phyloP scores from a whole-genome alignment of 2,888 invertebrate species.

The Andrena bicolor region DNA sequence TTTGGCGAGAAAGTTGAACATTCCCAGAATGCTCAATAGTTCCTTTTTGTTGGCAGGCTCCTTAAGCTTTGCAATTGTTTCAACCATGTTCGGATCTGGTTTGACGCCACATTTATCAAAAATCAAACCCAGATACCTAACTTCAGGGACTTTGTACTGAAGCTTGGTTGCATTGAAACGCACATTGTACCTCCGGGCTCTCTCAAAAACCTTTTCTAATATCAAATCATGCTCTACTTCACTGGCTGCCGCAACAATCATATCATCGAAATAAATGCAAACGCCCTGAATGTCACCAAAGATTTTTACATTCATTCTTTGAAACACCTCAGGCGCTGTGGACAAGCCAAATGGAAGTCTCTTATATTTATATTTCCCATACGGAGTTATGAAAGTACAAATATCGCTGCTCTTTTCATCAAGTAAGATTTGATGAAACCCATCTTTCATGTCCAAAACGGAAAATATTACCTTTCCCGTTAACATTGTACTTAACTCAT shows the following conservation, averaged over 20 bases:
- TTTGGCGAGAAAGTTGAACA: background rate
- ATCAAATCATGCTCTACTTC: background rate
- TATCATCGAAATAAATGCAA: background rate
- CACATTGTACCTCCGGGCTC: background rate
- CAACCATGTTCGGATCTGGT: background rate
- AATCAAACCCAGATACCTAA: background rate
- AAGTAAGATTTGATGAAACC: background rate
- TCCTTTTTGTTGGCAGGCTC: background rate
- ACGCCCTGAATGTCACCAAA: background rate
- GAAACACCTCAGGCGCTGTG: background rate
- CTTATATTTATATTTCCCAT: background rate
- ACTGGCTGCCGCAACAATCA: background rate
- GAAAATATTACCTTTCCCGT: conserved; percentile 1
- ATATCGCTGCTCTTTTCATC: background rate
- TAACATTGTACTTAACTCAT: background rate
- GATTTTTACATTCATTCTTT: background rate
- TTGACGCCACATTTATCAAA: background rate
- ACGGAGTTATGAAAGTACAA: background rate
- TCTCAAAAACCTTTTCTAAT: background rate
- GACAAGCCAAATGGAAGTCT: conserved; percentile 4
- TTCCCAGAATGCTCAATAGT: background rate
- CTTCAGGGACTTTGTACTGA: background rate
- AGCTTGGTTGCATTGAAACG: background rate
- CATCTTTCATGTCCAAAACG: background rate
- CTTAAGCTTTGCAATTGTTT: background rate